Evolutionary conservation across 2,797 vertebrate species (phyloP).

Genomic region (Odontamblyopus rebecca): DNA sequence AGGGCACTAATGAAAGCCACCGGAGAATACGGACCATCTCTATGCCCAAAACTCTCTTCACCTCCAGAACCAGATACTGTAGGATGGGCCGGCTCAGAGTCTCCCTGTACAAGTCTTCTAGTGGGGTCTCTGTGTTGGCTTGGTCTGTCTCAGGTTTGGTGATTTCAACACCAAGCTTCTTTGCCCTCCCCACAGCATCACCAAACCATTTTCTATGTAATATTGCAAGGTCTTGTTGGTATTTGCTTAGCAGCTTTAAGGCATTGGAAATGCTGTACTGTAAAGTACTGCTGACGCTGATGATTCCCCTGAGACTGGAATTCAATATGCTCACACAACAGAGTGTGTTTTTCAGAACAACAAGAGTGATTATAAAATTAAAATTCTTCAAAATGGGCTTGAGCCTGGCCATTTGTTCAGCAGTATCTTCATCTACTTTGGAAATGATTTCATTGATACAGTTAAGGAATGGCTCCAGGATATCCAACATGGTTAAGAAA

Average conservation of each 20-base stretch:
- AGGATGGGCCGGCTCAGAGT: conserved; percentile 85
- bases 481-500: conserved; percentile 91
- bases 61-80: conserved; percentile 89
- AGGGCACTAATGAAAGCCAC: conserved; percentile 92
- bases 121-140: conserved; percentile 75
- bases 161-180: conserved; percentile 87
- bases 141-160: conserved; percentile 80
- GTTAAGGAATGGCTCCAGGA: conserved; percentile 88
- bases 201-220: conserved; percentile 98
- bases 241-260: conserved; percentile 93
- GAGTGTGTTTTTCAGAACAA: conserved; percentile 93
- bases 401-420: conserved; percentile 83
- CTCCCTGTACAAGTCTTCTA: conserved; percentile 93
- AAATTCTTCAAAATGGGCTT: conserved; percentile 90
- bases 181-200: conserved; percentile 87
- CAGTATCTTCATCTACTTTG: conserved; percentile 80
- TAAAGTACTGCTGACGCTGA: conserved; percentile 89
- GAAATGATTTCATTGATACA: conserved; percentile 87
- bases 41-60: conserved; percentile 92
- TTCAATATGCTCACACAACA: conserved; percentile 97
- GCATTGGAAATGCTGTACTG: conserved; percentile 94
- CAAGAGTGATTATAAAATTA: conserved; percentile 91
- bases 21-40: conserved; percentile 92
- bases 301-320: conserved; percentile 93
- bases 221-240: conserved; percentile 94